Conservation (phyloP, 2,888 invertebrate species). For the Drosophila conformis region DNA sequence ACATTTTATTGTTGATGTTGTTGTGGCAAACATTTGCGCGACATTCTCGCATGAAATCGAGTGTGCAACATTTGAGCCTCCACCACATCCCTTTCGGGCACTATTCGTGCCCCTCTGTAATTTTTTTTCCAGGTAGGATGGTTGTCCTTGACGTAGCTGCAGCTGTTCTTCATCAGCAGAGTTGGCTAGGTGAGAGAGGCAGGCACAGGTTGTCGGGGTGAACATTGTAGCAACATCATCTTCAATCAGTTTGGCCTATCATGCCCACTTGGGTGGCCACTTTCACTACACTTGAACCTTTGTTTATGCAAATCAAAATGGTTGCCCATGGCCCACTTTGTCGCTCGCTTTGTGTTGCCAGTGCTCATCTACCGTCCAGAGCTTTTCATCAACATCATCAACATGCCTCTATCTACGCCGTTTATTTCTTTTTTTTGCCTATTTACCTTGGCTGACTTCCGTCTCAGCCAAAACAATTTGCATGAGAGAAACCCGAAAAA, state of each 20-base stretch:
- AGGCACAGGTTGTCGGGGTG: constrained; percentile 1
- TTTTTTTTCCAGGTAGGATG: constrained; percentile 54
- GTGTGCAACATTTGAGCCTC: constrained; percentile 66
- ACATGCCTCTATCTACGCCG: not conserved
- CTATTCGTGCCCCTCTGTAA: not conserved
- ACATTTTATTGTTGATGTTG: constrained; percentile 44
- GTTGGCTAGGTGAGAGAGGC: constrained; percentile 1
- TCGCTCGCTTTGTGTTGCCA: constrained; percentile 38
- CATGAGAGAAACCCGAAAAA: constrained; percentile 33
- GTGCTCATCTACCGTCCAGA: constrained; percentile 37
- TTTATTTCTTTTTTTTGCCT: constrained; percentile 9
- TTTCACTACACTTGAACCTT: constrained; percentile 75
- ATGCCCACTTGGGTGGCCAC: constrained; percentile 67
- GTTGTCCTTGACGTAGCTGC: constrained; percentile 53
- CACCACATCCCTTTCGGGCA: not conserved
- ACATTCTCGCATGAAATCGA: constrained; percentile 78
- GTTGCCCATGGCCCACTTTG: constrained; percentile 76
- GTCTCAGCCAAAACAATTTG: constrained; percentile 33
- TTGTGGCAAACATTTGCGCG: constrained; percentile 68
- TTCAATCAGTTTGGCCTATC: constrained; percentile 70
- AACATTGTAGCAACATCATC: constrained; percentile 40
- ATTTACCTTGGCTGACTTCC: constrained; percentile 60
- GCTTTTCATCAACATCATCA: constrained; percentile 50
- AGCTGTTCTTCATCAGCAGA: constrained; percentile 23
- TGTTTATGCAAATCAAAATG: constrained; percentile 78